phyloP scores from a whole-genome alignment of 2,888 invertebrate species.

The Seladonia tumulorum region DNA sequence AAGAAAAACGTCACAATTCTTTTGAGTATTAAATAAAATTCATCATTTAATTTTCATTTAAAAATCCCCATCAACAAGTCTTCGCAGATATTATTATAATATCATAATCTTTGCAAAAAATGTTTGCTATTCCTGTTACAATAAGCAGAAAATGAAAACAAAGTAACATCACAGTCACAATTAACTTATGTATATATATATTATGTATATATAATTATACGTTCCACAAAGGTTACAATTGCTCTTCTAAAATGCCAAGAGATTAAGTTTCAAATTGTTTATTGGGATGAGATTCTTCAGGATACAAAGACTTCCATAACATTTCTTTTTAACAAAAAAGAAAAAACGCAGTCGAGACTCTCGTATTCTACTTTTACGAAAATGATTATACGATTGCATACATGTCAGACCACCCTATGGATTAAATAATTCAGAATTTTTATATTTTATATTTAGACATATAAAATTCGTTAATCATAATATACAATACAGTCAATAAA shows the following conservation, averaged over 20 bases:
- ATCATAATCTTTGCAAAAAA: no score
- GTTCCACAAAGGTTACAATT: background rate
- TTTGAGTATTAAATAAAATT: no score
- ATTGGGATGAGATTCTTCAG: constrained; percentile 21
- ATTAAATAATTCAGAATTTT: background rate
- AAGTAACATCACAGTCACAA: no score
- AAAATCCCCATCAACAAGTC: no score
- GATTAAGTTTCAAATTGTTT: constrained; percentile 24
- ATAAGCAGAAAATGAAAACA: no score
- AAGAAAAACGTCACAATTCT: no score
- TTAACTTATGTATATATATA: no score
- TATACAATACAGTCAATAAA: background rate
- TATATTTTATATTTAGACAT: background rate
- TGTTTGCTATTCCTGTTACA: no score
- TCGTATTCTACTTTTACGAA: background rate
- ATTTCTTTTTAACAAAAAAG: background rate
- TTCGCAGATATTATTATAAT: no score
- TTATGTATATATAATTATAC: no score
- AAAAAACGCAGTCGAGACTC: background rate
- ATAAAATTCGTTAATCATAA: constrained; percentile 16
- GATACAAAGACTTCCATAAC: background rate
- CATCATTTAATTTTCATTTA: no score
- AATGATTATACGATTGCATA: background rate
- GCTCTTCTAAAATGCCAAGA: background rate
- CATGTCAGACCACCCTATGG: background rate